phyloP scores from a whole-genome alignment of 1,140 invertebrate species.

The Andricus grossulariae region DNA sequence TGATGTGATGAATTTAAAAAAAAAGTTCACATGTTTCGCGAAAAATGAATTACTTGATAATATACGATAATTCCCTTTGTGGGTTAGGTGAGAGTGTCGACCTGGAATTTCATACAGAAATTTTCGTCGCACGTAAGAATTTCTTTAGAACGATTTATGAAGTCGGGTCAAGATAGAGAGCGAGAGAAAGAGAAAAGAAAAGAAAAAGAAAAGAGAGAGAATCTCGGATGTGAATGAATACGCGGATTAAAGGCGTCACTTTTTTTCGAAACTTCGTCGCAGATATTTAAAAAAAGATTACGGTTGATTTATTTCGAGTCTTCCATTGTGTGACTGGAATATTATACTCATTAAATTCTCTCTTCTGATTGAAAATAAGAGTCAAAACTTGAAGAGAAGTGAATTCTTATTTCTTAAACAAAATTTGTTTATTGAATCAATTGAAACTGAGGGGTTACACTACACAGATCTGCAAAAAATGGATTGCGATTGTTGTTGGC shows the following conservation, averaged over 20 bases:
- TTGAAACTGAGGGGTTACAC: too few relatives aligned
- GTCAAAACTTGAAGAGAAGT: too few relatives aligned
- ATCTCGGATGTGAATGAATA: not conserved
- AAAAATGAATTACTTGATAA: not conserved
- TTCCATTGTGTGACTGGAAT: not conserved
- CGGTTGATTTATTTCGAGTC: not conserved
- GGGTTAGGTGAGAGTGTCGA: constrained; percentile 12
- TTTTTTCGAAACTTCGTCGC: not conserved
- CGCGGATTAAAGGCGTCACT: not conserved
- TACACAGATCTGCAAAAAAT: too few relatives aligned
- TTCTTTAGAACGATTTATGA: constrained; percentile 8
- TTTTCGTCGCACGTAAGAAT: constrained; percentile 20
- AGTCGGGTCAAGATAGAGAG: constrained; percentile 17
- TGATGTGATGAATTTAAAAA: too few relatives aligned
- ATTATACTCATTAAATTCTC: too few relatives aligned
- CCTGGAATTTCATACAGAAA: constrained; percentile 16
- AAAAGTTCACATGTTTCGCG: too few relatives aligned
- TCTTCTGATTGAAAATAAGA: too few relatives aligned
- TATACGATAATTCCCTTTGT: constrained; percentile 11
- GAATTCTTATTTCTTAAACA: too few relatives aligned
- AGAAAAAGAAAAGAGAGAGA: too few relatives aligned
- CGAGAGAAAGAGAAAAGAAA: not conserved
- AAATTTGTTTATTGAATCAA: too few relatives aligned
- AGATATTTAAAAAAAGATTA: not conserved
- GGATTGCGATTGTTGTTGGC: too few relatives aligned